A percentile compares a stretch with the other conserved stretches of the same genome.
Evolutionary conservation across 2,797 vertebrate species (phyloP).

Genomic region (Vireo griseus): DNA sequence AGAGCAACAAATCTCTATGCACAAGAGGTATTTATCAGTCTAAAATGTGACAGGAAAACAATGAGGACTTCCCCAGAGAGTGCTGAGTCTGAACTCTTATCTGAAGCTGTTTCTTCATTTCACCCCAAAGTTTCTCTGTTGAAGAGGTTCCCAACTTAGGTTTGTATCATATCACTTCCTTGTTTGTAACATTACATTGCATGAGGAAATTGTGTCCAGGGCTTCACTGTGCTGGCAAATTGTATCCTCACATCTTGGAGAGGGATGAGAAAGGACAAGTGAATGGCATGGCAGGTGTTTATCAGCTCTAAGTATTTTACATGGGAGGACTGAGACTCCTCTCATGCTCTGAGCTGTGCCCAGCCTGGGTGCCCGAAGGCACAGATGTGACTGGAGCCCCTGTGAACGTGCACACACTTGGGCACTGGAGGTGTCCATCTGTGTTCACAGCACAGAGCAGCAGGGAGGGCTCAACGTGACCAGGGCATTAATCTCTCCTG

Average conservation of each 20-base stretch:
- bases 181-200: not conserved
- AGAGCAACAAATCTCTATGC: not conserved
- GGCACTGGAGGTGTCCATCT: not conserved
- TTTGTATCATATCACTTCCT: not conserved
- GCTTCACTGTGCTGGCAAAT: not conserved
- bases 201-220: not conserved
- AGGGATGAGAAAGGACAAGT: not conserved
- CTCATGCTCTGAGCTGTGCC: not conserved
- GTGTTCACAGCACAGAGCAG: not conserved
- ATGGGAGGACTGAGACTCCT: not conserved
- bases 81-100: not conserved
- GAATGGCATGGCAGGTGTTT: not conserved
- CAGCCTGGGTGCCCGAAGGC: not conserved
- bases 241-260: not conserved
- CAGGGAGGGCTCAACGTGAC: not conserved
- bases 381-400: not conserved
- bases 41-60: not conserved
- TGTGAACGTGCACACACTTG: not conserved
- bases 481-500: not conserved
- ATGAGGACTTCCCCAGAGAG: not conserved
- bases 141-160: not conserved
- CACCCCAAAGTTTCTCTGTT: not conserved
- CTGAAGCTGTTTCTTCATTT: not conserved
- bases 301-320: not conserved
- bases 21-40: not conserved